Evolutionary conservation across 2,888 invertebrate species (phyloP), one percentile per base, ranked within the genome.

Genomic region (Caenorhabditis sp.): DNA sequence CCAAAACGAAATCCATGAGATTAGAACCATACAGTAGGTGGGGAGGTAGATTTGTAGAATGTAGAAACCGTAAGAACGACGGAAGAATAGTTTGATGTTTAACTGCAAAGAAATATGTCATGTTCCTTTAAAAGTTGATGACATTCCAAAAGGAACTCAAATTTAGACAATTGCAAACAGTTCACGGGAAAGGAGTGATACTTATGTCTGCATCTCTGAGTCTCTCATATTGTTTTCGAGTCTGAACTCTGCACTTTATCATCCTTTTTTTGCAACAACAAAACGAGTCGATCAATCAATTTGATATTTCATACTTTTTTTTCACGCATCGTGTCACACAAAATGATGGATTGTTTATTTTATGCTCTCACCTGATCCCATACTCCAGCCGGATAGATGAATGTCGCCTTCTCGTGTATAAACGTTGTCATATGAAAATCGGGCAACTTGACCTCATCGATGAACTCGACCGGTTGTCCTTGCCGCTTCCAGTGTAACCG

Each of bases 1-100:
- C 87, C 87, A 87, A 69, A 87, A 87, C 8, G 83, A 83, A 59
- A 87, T 86, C 83, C 85, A 87, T n/a, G 85, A 84, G 24, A 87
- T 87, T 36, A 87, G 82, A n/a, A 87, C 84, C 84, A 85, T 88
- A 66, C 83, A 84, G 57, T 87, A 87, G 2, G 87, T 87, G 27
- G 87, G 87, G 14, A 87, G 77, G 68, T 86, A 88, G 67, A 88
- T 84, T 81, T 87, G 86, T 6, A 86, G 75, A 63, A 86, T 84
- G 76, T 86, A 86, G 73, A 85, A 86, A n/a, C 85, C 86, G 72
- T 83, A 86, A 2, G 83, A 81, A 14, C 86, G 76, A 17, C 85
- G 82, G 71, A 84, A 86, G 71, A 83, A 84, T 14, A 86, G 62
- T 64, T 85, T 86, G 54, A 86, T 86, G 67, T 83, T 84, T 57